Evolutionary conservation across 1,140 invertebrate genomes (phyloP), one percentile per base, ranked within the genome.

Genomic region (Trinorchestia longiramus): DNA sequence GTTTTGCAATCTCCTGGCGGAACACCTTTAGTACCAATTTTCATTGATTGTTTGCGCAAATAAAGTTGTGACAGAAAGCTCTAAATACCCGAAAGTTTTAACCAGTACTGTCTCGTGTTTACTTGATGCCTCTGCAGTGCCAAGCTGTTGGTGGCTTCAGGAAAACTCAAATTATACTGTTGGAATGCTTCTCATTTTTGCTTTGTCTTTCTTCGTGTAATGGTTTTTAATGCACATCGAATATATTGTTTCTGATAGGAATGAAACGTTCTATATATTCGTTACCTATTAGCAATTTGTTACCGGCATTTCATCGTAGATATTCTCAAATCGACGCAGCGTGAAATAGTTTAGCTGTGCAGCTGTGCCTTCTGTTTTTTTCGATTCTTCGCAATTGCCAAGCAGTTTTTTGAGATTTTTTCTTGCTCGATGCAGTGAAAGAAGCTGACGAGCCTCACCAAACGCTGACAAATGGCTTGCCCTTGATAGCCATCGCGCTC

Each of bases 381-480:
- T 90, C 15, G 8, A 8, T 41, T 42, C 41, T 90, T 90, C 88
- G 42, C 36, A 94, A 94, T 94, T 94, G 43, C 43, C 44, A 45
- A 42, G 44, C 92, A 43, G 43, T 42, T 94, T 94, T 45, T 94
- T 94, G 6, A 40, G 92, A 42, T 44, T 94, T 94, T 94, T 45
- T 94, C 44, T 40, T 94, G 92, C 43, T 43, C 43, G 92, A 94
- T 94, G 92, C 43, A 94, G 43, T 45, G 92, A 44, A 94, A 94
- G 92, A 94, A 45, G 92, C 92, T 47, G 92, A 47, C 44, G 92
- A 94, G 92, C 43, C 92, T 94, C 92, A 43, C 92, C 92, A 94
- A 94, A 94, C 92, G 92, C 92, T 44, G 92, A 94, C 92, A 94
- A 94, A 94, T 94, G 92, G 92, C 92, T n/a, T 45, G 43, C 23